Evolutionary conservation across 2,888 invertebrate species (phyloP).

Genomic region (Tenodera sinensis): DNA sequence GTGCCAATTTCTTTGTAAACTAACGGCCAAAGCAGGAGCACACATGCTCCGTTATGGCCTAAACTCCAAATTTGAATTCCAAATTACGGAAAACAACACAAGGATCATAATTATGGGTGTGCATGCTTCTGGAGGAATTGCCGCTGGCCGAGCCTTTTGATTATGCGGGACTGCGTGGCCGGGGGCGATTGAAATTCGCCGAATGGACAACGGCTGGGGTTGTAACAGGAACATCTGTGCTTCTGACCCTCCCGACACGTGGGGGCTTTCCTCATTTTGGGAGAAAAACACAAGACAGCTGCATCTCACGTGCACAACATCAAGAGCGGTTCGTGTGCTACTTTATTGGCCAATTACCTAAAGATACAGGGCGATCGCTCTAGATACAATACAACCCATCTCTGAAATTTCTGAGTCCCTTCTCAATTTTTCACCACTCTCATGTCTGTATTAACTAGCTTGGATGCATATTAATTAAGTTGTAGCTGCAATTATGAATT

Average conservation of each 20-base stretch:
- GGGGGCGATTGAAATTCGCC: background rate
- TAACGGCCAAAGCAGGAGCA: background rate
- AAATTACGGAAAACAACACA: background rate
- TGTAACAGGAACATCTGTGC: background rate
- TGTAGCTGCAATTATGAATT: no score
- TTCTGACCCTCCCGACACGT: background rate
- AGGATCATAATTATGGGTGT: background rate
- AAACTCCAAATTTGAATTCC: background rate
- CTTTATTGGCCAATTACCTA: no score
- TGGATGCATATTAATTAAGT: no score
- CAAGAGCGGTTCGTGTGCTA: background rate
- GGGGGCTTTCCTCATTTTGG: background rate
- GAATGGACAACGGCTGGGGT: background rate
- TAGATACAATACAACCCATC: no score
- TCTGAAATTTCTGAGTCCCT: no score
- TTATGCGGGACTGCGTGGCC: background rate
- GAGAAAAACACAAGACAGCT: background rate
- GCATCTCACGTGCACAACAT: background rate
- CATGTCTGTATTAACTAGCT: no score
- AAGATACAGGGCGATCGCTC: no score
- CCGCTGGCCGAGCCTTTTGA: background rate
- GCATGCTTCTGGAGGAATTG: background rate
- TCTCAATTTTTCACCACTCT: no score
- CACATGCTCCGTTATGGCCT: background rate
- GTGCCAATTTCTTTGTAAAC: background rate